Percentiles rank a stretch among this genome's conserved stretches.
Conservation (phyloP, 2,888 invertebrate species). For the Hypena proboscidalis region DNA sequence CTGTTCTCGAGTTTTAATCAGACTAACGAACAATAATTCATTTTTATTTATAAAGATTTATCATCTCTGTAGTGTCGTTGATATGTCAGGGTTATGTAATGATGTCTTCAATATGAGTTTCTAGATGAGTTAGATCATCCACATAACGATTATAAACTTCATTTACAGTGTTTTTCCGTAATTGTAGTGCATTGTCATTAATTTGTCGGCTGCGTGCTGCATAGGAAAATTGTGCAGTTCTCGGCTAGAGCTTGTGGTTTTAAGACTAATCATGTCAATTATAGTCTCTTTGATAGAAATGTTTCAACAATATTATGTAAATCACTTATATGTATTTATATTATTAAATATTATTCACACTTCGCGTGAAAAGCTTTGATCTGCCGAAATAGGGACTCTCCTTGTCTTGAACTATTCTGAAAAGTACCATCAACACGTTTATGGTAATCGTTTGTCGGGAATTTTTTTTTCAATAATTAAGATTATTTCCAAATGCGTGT, state of each 20-base stretch:
- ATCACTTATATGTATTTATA: too few species aligned
- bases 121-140: slow-evolving; percentile 9
- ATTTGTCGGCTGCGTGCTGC: slow-evolving; percentile 4
- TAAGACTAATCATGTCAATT: slow-evolving; percentile 4
- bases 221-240: neutral
- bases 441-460: slow-evolving; percentile 16
- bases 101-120: neutral
- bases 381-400: too few species aligned
- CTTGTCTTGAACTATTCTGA: too few species aligned
- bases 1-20: too few species aligned
- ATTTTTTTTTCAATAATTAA: slow-evolving; percentile 25
- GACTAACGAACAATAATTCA: too few species aligned
- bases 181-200: slow-evolving; percentile 11
- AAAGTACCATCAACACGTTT: too few species aligned
- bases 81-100: neutral
- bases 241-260: neutral
- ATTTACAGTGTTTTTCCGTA: slow-evolving; percentile 19
- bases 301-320: too few species aligned
- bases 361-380: too few species aligned
- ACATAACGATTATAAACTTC: slow-evolving; percentile 11
- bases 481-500: slow-evolving; percentile 32
- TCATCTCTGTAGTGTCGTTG: too few species aligned
- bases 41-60: too few species aligned
- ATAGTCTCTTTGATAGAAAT: too few species aligned
- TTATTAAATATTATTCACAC: too few species aligned